A percentile compares a stretch with the other conserved stretches of the same genome.
These are phyloP conservation scores for Oxygymnocypris stewartii DNA, from an alignment of 2,113 vertebrate species.

Conservation along the genomic window DNA sequence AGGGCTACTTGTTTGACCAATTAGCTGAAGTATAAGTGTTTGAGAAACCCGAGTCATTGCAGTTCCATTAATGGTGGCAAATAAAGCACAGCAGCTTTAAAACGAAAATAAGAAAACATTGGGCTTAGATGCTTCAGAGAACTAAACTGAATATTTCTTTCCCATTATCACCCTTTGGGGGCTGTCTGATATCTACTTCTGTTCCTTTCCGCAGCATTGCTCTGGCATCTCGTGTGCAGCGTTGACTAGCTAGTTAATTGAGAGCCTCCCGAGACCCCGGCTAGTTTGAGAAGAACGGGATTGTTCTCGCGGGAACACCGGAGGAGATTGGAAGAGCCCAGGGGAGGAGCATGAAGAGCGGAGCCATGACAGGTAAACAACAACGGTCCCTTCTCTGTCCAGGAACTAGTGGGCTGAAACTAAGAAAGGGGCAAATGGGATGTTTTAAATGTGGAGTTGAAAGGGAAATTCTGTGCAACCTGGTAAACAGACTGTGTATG, in stretches of 20 bases:
- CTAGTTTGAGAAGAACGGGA: slow-evolving; percentile 44
- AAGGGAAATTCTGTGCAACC: background rate
- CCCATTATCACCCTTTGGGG: slow-evolving; percentile 27
- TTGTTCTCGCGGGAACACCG: slow-evolving; percentile 45
- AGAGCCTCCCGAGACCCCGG: slow-evolving; percentile 51
- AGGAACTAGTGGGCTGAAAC: slow-evolving; percentile 53
- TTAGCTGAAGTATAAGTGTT: background rate
- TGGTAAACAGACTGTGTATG: background rate
- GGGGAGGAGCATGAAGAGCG: slow-evolving; percentile 45
- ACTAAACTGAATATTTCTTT: background rate
- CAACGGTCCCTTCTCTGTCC: slow-evolving; percentile 50
- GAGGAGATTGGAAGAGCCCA: slow-evolving; percentile 42
- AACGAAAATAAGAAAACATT: background rate
- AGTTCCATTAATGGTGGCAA: background rate
- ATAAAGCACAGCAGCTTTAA: background rate
- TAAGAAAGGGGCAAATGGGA: slow-evolving; percentile 32
- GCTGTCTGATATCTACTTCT: slow-evolving; percentile 52
- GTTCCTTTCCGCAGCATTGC: slow-evolving; percentile 47
- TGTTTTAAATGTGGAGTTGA: slow-evolving; percentile 35
- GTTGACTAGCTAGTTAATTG: slow-evolving; percentile 51
- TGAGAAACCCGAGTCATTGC: background rate
- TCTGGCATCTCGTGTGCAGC: slow-evolving; percentile 34
- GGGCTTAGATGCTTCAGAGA: background rate
- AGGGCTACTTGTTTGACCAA: background rate
- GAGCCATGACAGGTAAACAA: slow-evolving; percentile 59